phyloP scores from a whole-genome alignment of 1,140 invertebrate species.

The Helicoverpa zea region DNA sequence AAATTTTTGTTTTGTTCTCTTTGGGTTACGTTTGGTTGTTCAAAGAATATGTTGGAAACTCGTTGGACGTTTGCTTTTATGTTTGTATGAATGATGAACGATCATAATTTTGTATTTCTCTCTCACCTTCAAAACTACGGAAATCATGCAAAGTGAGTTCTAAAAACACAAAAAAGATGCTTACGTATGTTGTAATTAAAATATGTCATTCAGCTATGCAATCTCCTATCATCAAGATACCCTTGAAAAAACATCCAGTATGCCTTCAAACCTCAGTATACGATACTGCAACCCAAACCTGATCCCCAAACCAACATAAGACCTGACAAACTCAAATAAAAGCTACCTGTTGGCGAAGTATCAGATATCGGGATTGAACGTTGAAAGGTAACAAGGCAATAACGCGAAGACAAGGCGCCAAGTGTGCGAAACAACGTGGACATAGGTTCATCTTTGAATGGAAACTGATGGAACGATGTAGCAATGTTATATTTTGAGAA shows the following conservation, averaged over 20 bases:
- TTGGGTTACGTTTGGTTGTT: background rate
- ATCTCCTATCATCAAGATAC: too few species aligned
- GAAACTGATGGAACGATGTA: background rate
- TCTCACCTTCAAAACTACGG: too few species aligned
- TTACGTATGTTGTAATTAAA: too few species aligned
- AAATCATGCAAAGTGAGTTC: too few species aligned
- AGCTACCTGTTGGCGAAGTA: background rate
- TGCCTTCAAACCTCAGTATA: background rate
- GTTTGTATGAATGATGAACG: too few species aligned
- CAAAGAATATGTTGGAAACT: too few species aligned
- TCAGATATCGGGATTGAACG: slow-evolving; percentile 9
- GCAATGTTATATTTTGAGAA: background rate
- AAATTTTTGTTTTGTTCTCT: background rate
- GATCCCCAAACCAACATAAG: too few species aligned
- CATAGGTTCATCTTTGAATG: background rate
- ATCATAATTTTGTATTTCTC: too few species aligned
- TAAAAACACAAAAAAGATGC: too few species aligned
- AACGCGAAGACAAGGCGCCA: slow-evolving; percentile 13
- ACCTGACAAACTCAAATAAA: slow-evolving; percentile 1
- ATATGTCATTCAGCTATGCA: too few species aligned
- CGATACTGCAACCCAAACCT: background rate
- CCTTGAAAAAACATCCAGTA: too few species aligned
- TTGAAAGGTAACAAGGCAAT: slow-evolving; percentile 12
- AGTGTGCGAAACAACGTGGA: background rate
- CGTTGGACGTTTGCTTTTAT: too few species aligned